These are phyloP conservation scores for Archilochus colubris DNA, from an alignment of 2,113 vertebrate genomes.

Conservation along the genomic window DNA sequence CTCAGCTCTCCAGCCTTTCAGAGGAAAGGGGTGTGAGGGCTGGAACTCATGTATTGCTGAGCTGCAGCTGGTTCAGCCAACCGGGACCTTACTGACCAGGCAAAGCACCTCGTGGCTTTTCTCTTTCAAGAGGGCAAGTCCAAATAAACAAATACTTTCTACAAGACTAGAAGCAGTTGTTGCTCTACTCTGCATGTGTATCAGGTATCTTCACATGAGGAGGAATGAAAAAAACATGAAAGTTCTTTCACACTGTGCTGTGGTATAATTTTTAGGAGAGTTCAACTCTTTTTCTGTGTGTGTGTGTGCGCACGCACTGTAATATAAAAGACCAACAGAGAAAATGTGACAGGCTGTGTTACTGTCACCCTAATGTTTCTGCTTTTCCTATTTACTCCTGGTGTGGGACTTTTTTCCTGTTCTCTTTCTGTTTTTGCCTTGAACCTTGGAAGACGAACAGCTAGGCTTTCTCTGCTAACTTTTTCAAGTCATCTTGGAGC, in stretches of 20 bases:
- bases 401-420: constrained; percentile 2
- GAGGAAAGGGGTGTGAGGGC: background rate
- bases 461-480: constrained; percentile 75
- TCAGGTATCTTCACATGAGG: background rate
- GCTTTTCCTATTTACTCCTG: background rate
- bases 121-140: background rate
- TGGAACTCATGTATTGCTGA: background rate
- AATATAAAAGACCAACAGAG: background rate
- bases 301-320: background rate
- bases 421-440: constrained; percentile 78
- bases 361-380: background rate
- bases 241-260: background rate
- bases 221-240: background rate
- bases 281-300: background rate
- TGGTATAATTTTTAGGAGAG: background rate
- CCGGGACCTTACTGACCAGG: background rate
- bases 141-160: background rate
- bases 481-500: constrained; percentile 75
- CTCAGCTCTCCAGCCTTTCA: background rate
- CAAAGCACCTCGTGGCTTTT: background rate
- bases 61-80: background rate
- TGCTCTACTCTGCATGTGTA: background rate
- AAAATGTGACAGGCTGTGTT: background rate
- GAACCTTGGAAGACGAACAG: constrained; percentile 83
- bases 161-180: background rate